Evolutionary conservation across 2,797 vertebrate genomes (phyloP), one percentile per base, ranked within the genome.

Genomic region (Argentina silus): DNA sequence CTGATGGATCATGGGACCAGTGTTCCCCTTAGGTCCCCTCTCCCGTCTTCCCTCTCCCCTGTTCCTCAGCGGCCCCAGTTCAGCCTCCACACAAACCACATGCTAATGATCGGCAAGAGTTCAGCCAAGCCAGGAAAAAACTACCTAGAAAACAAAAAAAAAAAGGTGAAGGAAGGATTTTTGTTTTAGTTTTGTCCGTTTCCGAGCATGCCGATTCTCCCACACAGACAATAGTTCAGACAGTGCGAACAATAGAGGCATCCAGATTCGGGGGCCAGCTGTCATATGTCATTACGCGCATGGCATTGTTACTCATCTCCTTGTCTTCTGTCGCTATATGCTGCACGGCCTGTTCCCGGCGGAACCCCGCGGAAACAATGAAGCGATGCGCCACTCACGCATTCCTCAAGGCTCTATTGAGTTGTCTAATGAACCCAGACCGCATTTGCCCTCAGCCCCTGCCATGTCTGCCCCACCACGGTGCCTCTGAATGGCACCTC

Each of bases 381-480:
- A 77, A 78, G 78, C 57, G 86, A 83, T 77, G 83, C 64, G 73
- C 78, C 53, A 12, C 53, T 83, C 64, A 36, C 86, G 82, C 85
- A 88, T 91, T 91, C 89, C 88, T 87, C 84, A 36, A 47, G 85
- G 76, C 84, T 86, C 79, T 70, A 78, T 88, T 85, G 86, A 88
- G 88, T 84, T 82, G 82, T 90, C 82, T 91, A 91, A 91, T 89
- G 89, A 92, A 91, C 80, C 88, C 88, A 72, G 74, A 56, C 83
- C 10, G 75, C 85, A 73, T 82, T 77, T 60, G 57, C n/a, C n/a
- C n/a, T n/a, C n/a, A n/a, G n/a, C n/a, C 67, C 56, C 81, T 72
- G 67, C 23, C 12, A 74, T 81, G 81, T 74, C 74, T 84, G 70
- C 78, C 44, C 42, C 36, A 6, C 27, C 42, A 61, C 77, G 71